Conservation (phyloP, 2,113 vertebrate genomes). For the Ctenodactylus gundi region DNA sequence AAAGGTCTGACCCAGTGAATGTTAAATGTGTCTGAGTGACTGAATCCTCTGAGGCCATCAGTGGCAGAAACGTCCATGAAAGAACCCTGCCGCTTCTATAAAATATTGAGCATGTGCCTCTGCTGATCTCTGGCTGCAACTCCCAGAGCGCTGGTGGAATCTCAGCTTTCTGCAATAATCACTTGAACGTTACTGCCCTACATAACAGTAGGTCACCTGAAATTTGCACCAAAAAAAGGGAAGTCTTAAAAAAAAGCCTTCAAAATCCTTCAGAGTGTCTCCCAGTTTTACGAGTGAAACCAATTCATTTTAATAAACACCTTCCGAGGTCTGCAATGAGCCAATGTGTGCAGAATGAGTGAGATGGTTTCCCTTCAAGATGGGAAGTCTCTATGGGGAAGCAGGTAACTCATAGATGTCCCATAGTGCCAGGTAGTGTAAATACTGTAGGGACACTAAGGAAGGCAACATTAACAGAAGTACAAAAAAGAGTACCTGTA, state of each 20-base stretch:
- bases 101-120: slow-evolving; percentile 55
- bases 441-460: not conserved
- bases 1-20: slow-evolving; percentile 13
- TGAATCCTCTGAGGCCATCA: not conserved
- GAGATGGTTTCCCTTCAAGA: slow-evolving; percentile 42
- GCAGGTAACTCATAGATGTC: not conserved
- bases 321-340: not conserved
- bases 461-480: not conserved
- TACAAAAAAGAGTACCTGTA: not conserved
- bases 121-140: slow-evolving; percentile 34
- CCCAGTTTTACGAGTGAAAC: slow-evolving; percentile 34
- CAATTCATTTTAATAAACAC: slow-evolving; percentile 34
- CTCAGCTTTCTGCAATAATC: not conserved
- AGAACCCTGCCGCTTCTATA: fast-evolving
- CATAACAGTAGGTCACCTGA: not conserved
- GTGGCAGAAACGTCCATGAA: slow-evolving; percentile 20
- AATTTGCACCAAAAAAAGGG: slow-evolving; percentile 19
- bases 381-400: not conserved
- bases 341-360: not conserved
- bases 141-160: not conserved
- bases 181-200: slow-evolving; percentile 29
- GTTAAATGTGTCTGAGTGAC: not conserved
- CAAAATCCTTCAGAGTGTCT: slow-evolving; percentile 13
- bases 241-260: not conserved
- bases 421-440: not conserved